Conservation (phyloP, 2,113 vertebrate genomes). For the Cariama cristata region DNA sequence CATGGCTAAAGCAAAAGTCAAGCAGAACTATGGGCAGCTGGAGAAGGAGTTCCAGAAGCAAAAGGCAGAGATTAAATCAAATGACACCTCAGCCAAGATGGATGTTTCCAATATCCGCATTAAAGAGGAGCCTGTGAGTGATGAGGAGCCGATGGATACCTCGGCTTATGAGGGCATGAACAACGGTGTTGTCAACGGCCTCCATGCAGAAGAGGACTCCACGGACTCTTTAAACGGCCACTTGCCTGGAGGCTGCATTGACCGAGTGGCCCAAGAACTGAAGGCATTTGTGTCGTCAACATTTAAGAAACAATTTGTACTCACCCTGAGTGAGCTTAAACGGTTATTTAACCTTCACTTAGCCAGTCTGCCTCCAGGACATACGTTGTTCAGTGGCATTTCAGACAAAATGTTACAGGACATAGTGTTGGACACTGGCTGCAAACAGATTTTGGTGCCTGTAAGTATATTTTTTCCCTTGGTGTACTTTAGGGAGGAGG, state of each 20-base stretch:
- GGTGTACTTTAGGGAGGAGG: neutral
- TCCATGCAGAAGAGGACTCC: slow-evolving; percentile 65
- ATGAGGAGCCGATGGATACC: slow-evolving; percentile 89
- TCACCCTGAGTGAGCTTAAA: slow-evolving; percentile 96
- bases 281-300: slow-evolving; percentile 87
- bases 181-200: slow-evolving; percentile 84
- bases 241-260: slow-evolving; percentile 50
- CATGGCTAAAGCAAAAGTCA: slow-evolving; percentile 82
- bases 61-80: slow-evolving; percentile 60
- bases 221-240: slow-evolving; percentile 79
- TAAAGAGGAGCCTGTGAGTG: slow-evolving; percentile 82
- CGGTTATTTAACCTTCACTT: slow-evolving; percentile 94
- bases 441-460: slow-evolving; percentile 98
- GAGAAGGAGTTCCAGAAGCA: slow-evolving; percentile 83
- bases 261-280: slow-evolving; percentile 82
- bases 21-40: slow-evolving; percentile 81
- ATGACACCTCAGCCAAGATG: neutral
- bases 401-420: slow-evolving; percentile 96
- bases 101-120: slow-evolving; percentile 66
- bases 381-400: slow-evolving; percentile 86
- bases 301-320: slow-evolving; percentile 92
- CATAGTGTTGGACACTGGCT: slow-evolving; percentile 87
- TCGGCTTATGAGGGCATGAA: slow-evolving; percentile 50
- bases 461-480: slow-evolving; percentile 81
- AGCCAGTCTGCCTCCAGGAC: slow-evolving; percentile 90